Conservation (phyloP, 53 echinoderm and acorn worm genomes). For the Temnopleurus reevesii region DNA sequence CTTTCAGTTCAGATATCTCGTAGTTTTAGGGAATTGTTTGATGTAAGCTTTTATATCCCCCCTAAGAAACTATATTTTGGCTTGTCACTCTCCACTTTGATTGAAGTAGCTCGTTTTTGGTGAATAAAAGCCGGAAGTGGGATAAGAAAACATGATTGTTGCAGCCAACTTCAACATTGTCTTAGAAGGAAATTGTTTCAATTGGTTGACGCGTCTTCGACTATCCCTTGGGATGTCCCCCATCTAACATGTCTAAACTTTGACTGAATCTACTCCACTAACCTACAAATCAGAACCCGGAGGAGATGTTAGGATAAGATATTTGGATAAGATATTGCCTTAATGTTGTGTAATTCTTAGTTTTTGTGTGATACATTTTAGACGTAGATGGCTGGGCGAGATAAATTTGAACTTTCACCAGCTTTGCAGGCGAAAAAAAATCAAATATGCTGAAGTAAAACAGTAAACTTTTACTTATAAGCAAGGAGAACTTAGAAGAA, state of each 20-base stretch:
- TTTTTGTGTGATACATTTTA: background rate
- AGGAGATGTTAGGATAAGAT: background rate
- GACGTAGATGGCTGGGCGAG: background rate
- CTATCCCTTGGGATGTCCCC: background rate
- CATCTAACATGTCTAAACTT: too few relatives aligned
- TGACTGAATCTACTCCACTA: background rate
- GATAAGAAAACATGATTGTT: constrained; percentile 9
- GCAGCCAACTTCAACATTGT: constrained; percentile 13
- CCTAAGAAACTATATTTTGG: background rate
- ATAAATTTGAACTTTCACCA: too few relatives aligned
- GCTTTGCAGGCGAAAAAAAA: too few relatives aligned
- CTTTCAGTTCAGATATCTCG: too few relatives aligned
- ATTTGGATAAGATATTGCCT: background rate
- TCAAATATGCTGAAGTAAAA: too few relatives aligned
- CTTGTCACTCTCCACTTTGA: background rate
- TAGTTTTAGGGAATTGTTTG: too few relatives aligned
- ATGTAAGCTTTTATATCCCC: too few relatives aligned
- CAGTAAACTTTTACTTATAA: too few relatives aligned
- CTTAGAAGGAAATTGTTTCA: constrained; percentile 33
- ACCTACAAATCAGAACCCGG: background rate
- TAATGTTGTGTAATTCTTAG: background rate
- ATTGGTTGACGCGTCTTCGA: constrained; percentile 30
- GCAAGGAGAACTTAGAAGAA: too few relatives aligned
- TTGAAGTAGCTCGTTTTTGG: constrained; percentile 29
- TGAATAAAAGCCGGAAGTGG: constrained; percentile 26